Percentiles rank a stretch among this genome's conserved stretches.
phyloP scores from a whole-genome alignment of 2,113 vertebrate genomes.

The Acinonyx jubatus region DNA sequence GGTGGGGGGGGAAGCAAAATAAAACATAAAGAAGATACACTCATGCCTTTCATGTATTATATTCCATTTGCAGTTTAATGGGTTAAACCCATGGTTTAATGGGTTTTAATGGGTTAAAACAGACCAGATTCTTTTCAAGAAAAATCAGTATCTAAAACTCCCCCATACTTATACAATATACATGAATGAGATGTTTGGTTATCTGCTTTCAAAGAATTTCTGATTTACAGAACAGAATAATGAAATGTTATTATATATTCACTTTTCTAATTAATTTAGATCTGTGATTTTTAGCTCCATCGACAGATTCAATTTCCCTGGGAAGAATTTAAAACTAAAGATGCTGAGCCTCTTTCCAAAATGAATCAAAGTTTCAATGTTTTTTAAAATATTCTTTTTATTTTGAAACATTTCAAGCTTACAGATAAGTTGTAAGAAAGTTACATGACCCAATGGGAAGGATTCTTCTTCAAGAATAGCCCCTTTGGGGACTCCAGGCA shows the following conservation, averaged over 20 bases:
- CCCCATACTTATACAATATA: background rate
- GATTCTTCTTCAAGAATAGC: background rate
- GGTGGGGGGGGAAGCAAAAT: background rate
- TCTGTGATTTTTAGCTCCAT: background rate
- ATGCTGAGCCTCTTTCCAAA: background rate
- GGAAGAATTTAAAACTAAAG: background rate
- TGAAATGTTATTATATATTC: background rate
- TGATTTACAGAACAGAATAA: slow-evolving; percentile 36
- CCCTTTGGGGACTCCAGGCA: background rate
- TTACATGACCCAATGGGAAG: background rate
- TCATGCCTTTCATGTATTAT: background rate
- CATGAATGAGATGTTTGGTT: slow-evolving; percentile 17
- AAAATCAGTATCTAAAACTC: background rate
- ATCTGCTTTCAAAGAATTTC: slow-evolving; percentile 21
- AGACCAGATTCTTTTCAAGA: background rate
- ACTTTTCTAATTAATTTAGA: slow-evolving; percentile 10
- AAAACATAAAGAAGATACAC: background rate
- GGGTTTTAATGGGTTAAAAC: slow-evolving; percentile 13
- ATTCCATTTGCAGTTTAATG: slow-evolving; percentile 6
- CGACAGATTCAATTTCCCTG: background rate
- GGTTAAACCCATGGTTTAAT: background rate
- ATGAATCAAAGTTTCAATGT: background rate
- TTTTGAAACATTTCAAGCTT: slow-evolving; percentile 44
- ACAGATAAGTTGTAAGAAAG: background rate
- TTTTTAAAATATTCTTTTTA: background rate